These are phyloP conservation scores for Abramis brama DNA, from an alignment of 2,113 vertebrate species.

Conservation along the genomic window DNA sequence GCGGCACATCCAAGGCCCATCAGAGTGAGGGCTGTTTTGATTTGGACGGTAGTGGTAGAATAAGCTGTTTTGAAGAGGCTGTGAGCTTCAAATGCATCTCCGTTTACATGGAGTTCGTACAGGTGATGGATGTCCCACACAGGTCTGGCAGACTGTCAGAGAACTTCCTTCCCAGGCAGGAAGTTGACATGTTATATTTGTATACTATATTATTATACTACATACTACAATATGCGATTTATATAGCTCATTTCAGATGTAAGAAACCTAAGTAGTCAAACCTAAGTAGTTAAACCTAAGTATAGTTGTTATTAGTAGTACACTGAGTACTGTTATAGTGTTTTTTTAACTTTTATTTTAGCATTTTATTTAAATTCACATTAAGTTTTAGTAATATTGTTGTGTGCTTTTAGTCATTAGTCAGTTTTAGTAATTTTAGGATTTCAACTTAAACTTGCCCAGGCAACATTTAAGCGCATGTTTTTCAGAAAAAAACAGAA, in stretches of 20 bases:
- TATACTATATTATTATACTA: background rate
- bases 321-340: too few species aligned
- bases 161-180: background rate
- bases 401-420: too few species aligned
- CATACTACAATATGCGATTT: background rate
- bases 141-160: background rate
- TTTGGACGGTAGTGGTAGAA: conserved; percentile 27
- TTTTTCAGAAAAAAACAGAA: too few species aligned
- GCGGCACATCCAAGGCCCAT: conserved; percentile 29
- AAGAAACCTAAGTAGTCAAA: too few species aligned
- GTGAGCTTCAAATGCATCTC: background rate
- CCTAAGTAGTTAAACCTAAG: too few species aligned
- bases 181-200: background rate
- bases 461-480: too few species aligned
- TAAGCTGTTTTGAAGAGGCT: conserved; percentile 20
- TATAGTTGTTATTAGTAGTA: too few species aligned
- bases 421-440: too few species aligned
- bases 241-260: background rate
- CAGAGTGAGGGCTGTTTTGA: conserved; percentile 18
- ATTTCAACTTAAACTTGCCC: too few species aligned
- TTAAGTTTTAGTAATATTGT: too few species aligned
- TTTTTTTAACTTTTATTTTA: too few species aligned
- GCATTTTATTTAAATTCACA: too few species aligned
- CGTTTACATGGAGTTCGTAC: conserved; percentile 4
- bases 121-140: conserved; percentile 3